A percentile compares a stretch with the other conserved stretches of the same genome.
Evolutionary conservation across 2,888 invertebrate genomes (phyloP).

Genomic region (Pristionchus arcanus): DNA sequence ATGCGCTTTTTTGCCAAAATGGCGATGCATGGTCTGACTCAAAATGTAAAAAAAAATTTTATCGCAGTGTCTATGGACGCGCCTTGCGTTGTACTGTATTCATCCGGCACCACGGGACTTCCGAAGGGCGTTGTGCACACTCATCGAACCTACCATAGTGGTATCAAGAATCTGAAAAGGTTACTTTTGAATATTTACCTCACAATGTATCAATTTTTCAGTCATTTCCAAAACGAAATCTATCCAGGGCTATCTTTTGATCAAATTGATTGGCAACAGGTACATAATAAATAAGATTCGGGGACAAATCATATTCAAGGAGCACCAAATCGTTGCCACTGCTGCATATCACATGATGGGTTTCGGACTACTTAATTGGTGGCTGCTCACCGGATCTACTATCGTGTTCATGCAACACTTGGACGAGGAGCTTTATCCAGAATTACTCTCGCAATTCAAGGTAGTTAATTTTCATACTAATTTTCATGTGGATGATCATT

Average conservation of each 20-base stretch:
- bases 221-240: background rate
- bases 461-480: background rate
- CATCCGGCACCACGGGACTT: background rate
- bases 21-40: no score
- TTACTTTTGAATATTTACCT: background rate
- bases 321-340: background rate
- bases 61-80: background rate
- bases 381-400: background rate
- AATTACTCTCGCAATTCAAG: no score
- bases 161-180: background rate
- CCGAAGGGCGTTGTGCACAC: conserved; percentile 4
- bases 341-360: background rate
- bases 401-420: background rate
- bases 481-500: background rate
- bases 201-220: background rate
- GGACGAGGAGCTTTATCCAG: background rate
- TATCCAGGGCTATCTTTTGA: background rate
- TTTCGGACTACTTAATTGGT: background rate
- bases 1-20: background rate
- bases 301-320: background rate
- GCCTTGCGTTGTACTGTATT: background rate
- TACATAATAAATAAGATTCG: no score
- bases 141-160: background rate
- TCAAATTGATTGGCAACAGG: background rate
- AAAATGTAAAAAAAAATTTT: background rate